Evolutionary conservation across 2,888 invertebrate species (phyloP).

Genomic region (Meandrusa payeni): DNA sequence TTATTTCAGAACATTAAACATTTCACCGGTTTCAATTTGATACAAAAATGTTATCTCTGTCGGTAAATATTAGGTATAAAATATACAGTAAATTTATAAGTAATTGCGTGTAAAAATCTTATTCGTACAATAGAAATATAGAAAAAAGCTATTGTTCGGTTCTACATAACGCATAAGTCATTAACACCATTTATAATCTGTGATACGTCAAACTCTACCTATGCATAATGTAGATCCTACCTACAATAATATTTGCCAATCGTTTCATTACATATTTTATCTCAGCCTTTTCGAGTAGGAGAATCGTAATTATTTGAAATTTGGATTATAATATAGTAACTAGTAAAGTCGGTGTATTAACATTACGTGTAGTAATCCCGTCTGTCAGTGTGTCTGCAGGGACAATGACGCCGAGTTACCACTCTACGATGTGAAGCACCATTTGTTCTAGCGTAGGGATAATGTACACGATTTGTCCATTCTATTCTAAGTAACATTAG

Average conservation of each 20-base stretch:
- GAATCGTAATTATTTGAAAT: constrained; percentile 69
- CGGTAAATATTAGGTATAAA: constrained; percentile 59
- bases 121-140: constrained; percentile 71
- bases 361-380: constrained; percentile 49
- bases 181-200: constrained; percentile 32
- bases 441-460: constrained; percentile 80
- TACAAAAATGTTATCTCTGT: constrained; percentile 42
- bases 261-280: constrained; percentile 66
- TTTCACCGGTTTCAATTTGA: constrained; percentile 29
- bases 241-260: constrained; percentile 66
- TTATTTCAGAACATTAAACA: constrained; percentile 28
- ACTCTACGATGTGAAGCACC: constrained; percentile 78
- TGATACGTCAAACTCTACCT: constrained; percentile 36
- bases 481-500: constrained; percentile 71
- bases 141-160: constrained; percentile 71
- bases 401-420: constrained; percentile 42
- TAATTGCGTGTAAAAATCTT: constrained; percentile 68
- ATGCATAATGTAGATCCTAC: constrained; percentile 52
- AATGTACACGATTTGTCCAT: constrained; percentile 76
- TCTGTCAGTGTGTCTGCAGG: constrained; percentile 36
- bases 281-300: constrained; percentile 80
- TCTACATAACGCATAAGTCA: constrained; percentile 57
- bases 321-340: constrained; percentile 74
- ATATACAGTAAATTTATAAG: constrained; percentile 64
- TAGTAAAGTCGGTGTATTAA: constrained; percentile 72